Percentiles rank a stretch among this genome's conserved stretches.
Conservation (phyloP, 2,888 invertebrate species). For the Gastracanthus pulcherrimus region DNA sequence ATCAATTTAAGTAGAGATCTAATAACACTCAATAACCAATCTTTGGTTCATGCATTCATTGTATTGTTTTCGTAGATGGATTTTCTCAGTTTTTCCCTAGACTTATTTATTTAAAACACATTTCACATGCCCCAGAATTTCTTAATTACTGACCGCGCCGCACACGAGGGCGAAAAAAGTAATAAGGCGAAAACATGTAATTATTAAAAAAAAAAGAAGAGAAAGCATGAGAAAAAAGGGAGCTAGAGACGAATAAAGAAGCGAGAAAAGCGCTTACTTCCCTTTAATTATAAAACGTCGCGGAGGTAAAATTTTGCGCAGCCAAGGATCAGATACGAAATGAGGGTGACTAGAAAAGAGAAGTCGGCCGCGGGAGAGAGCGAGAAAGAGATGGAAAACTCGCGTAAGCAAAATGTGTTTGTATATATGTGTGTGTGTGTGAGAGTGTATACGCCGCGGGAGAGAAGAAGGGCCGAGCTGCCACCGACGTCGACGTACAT, state of each 20-base stretch:
- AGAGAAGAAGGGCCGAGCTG: slow-evolving; percentile 19
- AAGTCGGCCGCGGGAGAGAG: not conserved
- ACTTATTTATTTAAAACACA: slow-evolving; percentile 39
- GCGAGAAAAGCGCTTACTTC: slow-evolving; percentile 58
- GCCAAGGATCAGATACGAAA: slow-evolving; percentile 49
- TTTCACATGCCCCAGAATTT: slow-evolving; percentile 43
- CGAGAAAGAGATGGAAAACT: not conserved
- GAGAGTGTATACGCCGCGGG: not conserved
- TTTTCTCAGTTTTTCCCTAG: not conserved
- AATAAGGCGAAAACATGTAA: slow-evolving; percentile 50
- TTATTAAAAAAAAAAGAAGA: slow-evolving; percentile 45
- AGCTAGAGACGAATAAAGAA: slow-evolving; percentile 47
- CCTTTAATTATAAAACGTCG: slow-evolving; percentile 59
- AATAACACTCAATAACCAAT: no score
- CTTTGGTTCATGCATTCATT: no score
- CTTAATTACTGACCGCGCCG: slow-evolving; percentile 47
- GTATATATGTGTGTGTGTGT: not conserved
- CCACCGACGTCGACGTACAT: slow-evolving; percentile 6
- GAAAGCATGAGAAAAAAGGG: not conserved
- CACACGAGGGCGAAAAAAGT: slow-evolving; percentile 15
- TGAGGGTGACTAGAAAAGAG: slow-evolving; percentile 41
- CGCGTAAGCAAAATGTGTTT: not conserved
- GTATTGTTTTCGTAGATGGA: no score
- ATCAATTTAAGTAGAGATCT: no score
- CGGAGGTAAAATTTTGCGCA: slow-evolving; percentile 51